Base-by-base conservation (phyloP, 2,113 vertebrate genomes). In the Procavia capensis region DNA sequence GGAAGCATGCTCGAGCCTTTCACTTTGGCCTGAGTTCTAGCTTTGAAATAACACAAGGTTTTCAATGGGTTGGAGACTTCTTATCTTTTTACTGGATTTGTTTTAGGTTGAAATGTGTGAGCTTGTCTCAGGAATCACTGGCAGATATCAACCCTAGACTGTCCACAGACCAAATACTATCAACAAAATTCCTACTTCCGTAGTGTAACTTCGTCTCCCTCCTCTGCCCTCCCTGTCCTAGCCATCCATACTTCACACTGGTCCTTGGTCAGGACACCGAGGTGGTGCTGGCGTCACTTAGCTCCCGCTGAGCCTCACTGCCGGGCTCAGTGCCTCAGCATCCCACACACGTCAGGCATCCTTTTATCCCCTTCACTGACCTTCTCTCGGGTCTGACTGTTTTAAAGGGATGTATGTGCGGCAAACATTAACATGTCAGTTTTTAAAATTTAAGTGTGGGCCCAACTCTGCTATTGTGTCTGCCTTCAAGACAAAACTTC, bases 41-140 rank as follows among this genome's bases (percentile, higher is more conserved):
- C 75, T 95, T 84, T 34, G 50, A 61, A 93, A 89, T 92, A 93
- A 64, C 70, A 31, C 57, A 95, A 83, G 9, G 20, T 91, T 95
- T 92, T 66, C 0, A 66, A 2, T 84, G 66, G 57, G 83, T 88
- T 92, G 4, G 61, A n/a, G 34, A 7, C 11, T 79, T 78, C 36
- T 39, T 78, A 20, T 68, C n/a, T 79, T 85, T 72, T 72, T 27
- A 68, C 2, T 90, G 19, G 13, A 47, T 76, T 86, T 89, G 54
- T 59, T 91, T 82, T 74, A 45, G 54, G 47, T 54, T 88, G 88
- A 88, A 76, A 64, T 64, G 63, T 85, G 39, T 70, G 54, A 39
- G 4, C 9, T 85, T 80, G 82, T 85, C 43, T 81, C 4, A 31
- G 50, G 75, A 81, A 39, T 9, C 36, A 64, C 64, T 4, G 10